Base-by-base conservation (phyloP, 2,888 invertebrate species). In the Acrocyrtus sp. region DNA sequence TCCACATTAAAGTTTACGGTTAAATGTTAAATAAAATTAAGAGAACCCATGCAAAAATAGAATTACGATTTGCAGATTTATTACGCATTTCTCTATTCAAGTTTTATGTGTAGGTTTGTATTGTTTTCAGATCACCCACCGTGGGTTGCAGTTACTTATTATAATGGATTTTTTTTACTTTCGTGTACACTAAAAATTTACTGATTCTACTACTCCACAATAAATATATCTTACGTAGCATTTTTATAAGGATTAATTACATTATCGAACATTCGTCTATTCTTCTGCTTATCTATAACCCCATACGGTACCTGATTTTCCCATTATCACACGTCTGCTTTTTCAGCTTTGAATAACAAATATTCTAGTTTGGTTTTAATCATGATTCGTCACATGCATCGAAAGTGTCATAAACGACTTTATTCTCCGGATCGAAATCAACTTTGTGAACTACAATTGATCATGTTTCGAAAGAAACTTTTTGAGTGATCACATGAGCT, bases 311-410 rank as follows among this genome's bases (percentile, higher is more conserved):
- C 15, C 45, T 45, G 45, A 45, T 17, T 45, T 56, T 63, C 29
- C 63, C 62, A 56, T 60, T 69, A 70, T 70, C 70, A 70, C 70
- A 70, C 70, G 22, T 62, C 57, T 63, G 51, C 57, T 34, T 12
- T 34, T 8, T 70, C 70, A 62, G n/a, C 50, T 48, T 34, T 53
- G 43, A 51, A 57, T 56, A 62, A 63, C 63, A 63, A 69, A 63
- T 45, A 54, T 29, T 43, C 45, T 54, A 48, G 24, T 19, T 43
- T 8, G 27, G n/a, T 50, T 58, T 29, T 53, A 21, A 21, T 53
- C 15, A 62, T 69, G 69, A 68, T 69, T 69, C 54, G 54, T 69
- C 61, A 63, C 41, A 24, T 45, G 53, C 69, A 69, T 34, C 5
- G 34, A 34, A 34, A 34, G 6, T 34, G 5, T 34, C 12, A 34